These are phyloP conservation scores for Zeuzera pyrina DNA, from an alignment of 2,888 invertebrate species.

Conservation along the genomic window DNA sequence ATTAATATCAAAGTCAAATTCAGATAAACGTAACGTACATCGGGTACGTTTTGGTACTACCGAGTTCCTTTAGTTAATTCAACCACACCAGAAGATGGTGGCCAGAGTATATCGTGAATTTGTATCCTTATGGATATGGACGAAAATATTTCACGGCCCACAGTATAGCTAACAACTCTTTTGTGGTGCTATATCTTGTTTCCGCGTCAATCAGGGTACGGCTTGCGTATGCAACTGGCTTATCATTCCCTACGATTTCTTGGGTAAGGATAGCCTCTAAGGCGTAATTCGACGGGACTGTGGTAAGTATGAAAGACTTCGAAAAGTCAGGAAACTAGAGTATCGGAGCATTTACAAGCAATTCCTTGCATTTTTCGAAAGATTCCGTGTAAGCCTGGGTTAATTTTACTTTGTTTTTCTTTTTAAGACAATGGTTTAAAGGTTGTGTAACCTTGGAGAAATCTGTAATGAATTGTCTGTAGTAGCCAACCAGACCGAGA, in stretches of 20 bases:
- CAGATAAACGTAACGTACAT: slow-evolving; percentile 26
- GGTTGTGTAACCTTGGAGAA: slow-evolving; percentile 22
- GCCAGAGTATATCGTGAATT: slow-evolving; percentile 17
- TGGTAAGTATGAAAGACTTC: slow-evolving; percentile 16
- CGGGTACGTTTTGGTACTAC: slow-evolving; percentile 21
- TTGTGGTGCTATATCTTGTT: slow-evolving; percentile 10
- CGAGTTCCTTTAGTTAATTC: slow-evolving; percentile 21
- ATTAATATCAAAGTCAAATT: slow-evolving; percentile 26
- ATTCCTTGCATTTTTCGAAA: slow-evolving; percentile 12
- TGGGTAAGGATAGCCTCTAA: slow-evolving; percentile 21
- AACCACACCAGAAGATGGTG: slow-evolving; percentile 16
- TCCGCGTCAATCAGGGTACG: slow-evolving; percentile 7
- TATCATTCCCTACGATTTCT: slow-evolving; percentile 16
- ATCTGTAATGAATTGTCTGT: slow-evolving; percentile 25
- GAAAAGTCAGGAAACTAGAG: slow-evolving; percentile 18
- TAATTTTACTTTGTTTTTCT: slow-evolving; percentile 9
- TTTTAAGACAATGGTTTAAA: slow-evolving; percentile 17
- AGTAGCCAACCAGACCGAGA: slow-evolving; percentile 27
- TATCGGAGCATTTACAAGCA: slow-evolving; percentile 6
- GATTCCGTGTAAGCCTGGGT: slow-evolving; percentile 8
- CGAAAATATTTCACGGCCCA: slow-evolving; percentile 18
- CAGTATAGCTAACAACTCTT: slow-evolving; percentile 12
- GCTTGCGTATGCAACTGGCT: slow-evolving; percentile 12
- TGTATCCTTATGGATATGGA: slow-evolving; percentile 27
- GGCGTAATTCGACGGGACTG: slow-evolving; percentile 26